Evolutionary conservation across 2,113 vertebrate genomes (phyloP).

Genomic region (Synchiropus splendidus): DNA sequence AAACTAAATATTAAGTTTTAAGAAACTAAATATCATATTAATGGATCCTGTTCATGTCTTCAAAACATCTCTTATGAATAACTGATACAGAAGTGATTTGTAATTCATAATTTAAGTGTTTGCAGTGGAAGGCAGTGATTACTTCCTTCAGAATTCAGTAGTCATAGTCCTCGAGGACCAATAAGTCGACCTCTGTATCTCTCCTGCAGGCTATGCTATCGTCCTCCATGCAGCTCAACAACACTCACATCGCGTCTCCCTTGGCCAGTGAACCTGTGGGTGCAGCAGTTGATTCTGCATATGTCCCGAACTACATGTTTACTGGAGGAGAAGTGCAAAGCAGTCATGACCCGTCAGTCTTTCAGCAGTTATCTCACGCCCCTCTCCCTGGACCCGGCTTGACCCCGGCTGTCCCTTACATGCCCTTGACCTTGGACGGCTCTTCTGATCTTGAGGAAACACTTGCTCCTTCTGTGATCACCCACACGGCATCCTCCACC

Average conservation of each 20-base stretch:
- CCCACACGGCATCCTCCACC: conserved; percentile 75
- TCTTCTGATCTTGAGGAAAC: conserved; percentile 40
- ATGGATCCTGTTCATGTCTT: too few species aligned
- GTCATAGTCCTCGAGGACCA: too few species aligned
- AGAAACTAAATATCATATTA: too few species aligned
- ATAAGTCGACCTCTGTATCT: conserved; percentile 1
- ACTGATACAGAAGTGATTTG: too few species aligned
- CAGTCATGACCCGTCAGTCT: conserved; percentile 15
- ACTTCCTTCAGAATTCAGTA: too few species aligned
- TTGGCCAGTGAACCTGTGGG: conserved; percentile 30
- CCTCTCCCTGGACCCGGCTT: conserved; percentile 41
- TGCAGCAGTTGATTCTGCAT: conserved; percentile 16
- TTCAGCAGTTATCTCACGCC: conserved; percentile 25
- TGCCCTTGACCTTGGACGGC: conserved; percentile 19
- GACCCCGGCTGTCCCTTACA: conserved; percentile 22
- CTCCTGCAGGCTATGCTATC: conserved; percentile 61
- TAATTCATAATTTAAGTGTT: too few species aligned
- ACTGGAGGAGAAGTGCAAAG: conserved; percentile 24
- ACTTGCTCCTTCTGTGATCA: conserved; percentile 60
- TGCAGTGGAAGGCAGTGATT: too few species aligned
- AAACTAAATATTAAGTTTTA: too few species aligned
- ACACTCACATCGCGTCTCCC: conserved; percentile 43
- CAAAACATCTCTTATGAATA: too few species aligned
- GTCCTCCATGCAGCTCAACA: conserved; percentile 62
- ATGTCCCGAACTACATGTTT: conserved; percentile 50